Conservation (phyloP, 2,888 invertebrate species). For the Cephonodes hylas region DNA sequence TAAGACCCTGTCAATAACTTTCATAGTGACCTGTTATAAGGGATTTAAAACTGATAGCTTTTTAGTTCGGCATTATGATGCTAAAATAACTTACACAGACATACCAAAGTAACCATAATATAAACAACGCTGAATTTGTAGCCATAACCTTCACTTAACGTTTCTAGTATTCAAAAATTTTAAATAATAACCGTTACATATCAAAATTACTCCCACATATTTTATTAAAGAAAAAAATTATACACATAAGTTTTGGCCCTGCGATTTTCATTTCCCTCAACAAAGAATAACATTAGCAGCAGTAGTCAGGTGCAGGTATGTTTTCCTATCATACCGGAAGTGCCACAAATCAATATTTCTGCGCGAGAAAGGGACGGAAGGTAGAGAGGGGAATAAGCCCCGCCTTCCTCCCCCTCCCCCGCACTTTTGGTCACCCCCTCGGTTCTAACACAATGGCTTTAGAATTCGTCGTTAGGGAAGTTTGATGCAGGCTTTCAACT, state of each 20-base stretch:
- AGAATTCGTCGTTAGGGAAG: not conserved
- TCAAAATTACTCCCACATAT: too few relatives aligned
- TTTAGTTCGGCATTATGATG: too few relatives aligned
- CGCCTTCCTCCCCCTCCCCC: constrained; percentile 17
- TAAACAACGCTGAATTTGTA: too few relatives aligned
- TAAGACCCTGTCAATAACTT: too few relatives aligned
- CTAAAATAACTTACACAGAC: too few relatives aligned
- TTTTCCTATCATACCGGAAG: constrained; percentile 14
- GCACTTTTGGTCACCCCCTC: not conserved
- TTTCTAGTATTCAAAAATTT: too few relatives aligned
- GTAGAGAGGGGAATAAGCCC: constrained; percentile 18
- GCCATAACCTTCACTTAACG: too few relatives aligned
- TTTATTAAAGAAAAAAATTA: not conserved
- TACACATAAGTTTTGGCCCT: not conserved
- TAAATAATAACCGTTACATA: too few relatives aligned
- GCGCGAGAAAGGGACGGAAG: constrained; percentile 24
- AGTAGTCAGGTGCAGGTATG: not conserved
- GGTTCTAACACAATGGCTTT: constrained; percentile 1
- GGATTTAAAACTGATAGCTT: too few relatives aligned
- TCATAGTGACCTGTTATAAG: too few relatives aligned
- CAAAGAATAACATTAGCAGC: not conserved
- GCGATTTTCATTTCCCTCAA: not conserved
- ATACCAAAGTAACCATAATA: too few relatives aligned
- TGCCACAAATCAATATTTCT: constrained; percentile 16
- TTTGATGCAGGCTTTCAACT: not conserved